Evolutionary conservation across 1,140 invertebrate species (phyloP).

Genomic region (Daktulosphaira vitifoliae): DNA sequence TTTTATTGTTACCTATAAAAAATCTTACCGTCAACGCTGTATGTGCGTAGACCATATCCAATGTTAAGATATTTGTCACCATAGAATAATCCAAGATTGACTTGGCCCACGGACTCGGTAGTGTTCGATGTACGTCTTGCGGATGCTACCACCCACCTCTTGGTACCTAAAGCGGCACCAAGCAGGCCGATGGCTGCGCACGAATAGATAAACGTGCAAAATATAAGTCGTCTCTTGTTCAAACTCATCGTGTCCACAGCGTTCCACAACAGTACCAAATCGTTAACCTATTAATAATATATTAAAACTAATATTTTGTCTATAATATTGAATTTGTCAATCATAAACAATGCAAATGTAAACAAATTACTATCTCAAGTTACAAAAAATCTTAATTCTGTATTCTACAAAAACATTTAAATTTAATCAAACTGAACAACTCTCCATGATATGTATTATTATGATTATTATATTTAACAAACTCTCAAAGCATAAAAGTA

Average conservation of each 20-base stretch:
- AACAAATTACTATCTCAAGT: background rate
- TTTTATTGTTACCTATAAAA: too few relatives aligned
- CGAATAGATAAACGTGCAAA: slow-evolving; percentile 78
- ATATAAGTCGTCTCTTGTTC: slow-evolving; percentile 71
- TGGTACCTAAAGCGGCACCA: slow-evolving; percentile 73
- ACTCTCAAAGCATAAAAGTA: too few relatives aligned
- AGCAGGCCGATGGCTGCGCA: slow-evolving; percentile 72
- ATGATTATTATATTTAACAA: too few relatives aligned
- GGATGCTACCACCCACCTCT: slow-evolving; percentile 74
- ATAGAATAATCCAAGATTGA: slow-evolving; percentile 75
- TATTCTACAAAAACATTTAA: too few relatives aligned
- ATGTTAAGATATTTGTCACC: slow-evolving; percentile 74
- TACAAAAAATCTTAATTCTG: too few relatives aligned
- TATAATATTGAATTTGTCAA: too few relatives aligned
- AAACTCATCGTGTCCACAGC: slow-evolving; percentile 42
- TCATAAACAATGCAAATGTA: too few relatives aligned
- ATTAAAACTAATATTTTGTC: too few relatives aligned
- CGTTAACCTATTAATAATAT: slow-evolving; percentile 2
- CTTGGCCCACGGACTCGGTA: slow-evolving; percentile 60
- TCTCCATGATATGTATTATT: too few relatives aligned
- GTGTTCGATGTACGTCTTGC: slow-evolving; percentile 58
- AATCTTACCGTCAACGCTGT: slow-evolving; percentile 58
- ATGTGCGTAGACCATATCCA: slow-evolving; percentile 68
- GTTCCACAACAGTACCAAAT: background rate
- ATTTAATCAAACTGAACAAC: too few relatives aligned